Evolutionary conservation across 2,113 vertebrate genomes (phyloP).

Genomic region (Oncorhynchus tshawytscha): DNA sequence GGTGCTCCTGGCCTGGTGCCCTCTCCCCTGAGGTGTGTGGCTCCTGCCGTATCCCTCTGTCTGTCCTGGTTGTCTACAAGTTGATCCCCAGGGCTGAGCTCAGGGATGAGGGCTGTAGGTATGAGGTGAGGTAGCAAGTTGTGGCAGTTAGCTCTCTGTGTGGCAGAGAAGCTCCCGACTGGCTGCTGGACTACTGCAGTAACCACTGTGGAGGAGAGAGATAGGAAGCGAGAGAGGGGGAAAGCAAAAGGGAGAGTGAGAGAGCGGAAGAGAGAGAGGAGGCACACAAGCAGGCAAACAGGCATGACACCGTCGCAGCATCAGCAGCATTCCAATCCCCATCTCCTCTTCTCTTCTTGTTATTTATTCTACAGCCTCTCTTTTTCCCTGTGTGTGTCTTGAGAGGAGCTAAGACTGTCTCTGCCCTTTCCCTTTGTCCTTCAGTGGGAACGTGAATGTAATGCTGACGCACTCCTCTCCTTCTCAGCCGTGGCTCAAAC

Average conservation of each 20-base stretch:
- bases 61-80: conserved; percentile 51
- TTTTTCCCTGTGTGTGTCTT: conserved; percentile 68
- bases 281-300: conserved; percentile 43
- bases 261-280: conserved; percentile 40
- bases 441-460: conserved; percentile 89
- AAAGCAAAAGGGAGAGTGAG: conserved; percentile 35
- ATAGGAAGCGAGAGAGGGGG: conserved; percentile 35
- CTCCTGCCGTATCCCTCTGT: conserved; percentile 37
- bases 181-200: conserved; percentile 77
- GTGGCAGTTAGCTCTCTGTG: conserved; percentile 73
- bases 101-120: background rate
- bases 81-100: conserved; percentile 27
- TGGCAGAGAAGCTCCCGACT: conserved; percentile 74
- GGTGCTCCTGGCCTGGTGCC: conserved; percentile 55
- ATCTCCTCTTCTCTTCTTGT: conserved; percentile 66
- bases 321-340: conserved; percentile 53
- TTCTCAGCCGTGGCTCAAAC: conserved; percentile 67
- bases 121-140: conserved; percentile 76
- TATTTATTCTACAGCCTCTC: conserved; percentile 68
- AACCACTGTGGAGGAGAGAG: conserved; percentile 53
- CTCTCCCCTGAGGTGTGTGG: conserved; percentile 47
- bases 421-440: conserved; percentile 94
- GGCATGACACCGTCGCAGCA: conserved; percentile 71
- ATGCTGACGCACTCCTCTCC: conserved; percentile 89
- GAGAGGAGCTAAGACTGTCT: conserved; percentile 82